A percentile compares a stretch with the other conserved stretches of the same genome.
Conservation (phyloP, 2,888 invertebrate species). For the Uropetala carovei region DNA sequence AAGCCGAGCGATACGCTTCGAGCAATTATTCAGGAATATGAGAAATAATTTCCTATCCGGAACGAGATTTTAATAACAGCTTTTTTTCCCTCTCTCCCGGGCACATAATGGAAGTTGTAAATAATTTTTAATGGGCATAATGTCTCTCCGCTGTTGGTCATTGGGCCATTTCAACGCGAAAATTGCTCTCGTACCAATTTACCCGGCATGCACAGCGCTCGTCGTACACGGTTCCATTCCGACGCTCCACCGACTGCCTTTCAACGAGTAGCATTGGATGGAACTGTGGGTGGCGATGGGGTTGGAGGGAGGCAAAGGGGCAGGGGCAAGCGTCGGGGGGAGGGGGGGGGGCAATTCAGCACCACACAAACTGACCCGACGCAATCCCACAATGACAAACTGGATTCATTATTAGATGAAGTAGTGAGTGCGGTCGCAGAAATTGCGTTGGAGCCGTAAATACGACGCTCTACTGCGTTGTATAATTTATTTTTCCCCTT, state of each 20-base stretch:
- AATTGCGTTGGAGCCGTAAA: constrained; percentile 60
- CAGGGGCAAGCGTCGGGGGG: neutral
- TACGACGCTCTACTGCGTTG: constrained; percentile 53
- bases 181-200: constrained; percentile 63
- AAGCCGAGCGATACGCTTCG: neutral
- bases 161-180: constrained; percentile 61
- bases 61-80: constrained; percentile 57
- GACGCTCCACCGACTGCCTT: constrained; percentile 30
- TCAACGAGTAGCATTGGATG: neutral
- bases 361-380: constrained; percentile 45
- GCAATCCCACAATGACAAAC: constrained; percentile 63
- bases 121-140: constrained; percentile 60
- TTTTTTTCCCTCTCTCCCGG: neutral
- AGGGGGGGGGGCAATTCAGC: constrained; percentile 32
- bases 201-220: constrained; percentile 51
- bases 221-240: constrained; percentile 52
- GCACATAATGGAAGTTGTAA: constrained; percentile 52
- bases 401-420: constrained; percentile 64
- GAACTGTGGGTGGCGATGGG: neutral
- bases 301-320: neutral
- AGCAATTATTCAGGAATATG: constrained; percentile 21
- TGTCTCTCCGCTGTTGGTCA: constrained; percentile 59
- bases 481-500: neutral
- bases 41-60: constrained; percentile 41
- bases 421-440: constrained; percentile 51